These are phyloP conservation scores for Sphenodon punctatus DNA, from an alignment of 2,797 vertebrate genomes.

Conservation along the genomic window DNA sequence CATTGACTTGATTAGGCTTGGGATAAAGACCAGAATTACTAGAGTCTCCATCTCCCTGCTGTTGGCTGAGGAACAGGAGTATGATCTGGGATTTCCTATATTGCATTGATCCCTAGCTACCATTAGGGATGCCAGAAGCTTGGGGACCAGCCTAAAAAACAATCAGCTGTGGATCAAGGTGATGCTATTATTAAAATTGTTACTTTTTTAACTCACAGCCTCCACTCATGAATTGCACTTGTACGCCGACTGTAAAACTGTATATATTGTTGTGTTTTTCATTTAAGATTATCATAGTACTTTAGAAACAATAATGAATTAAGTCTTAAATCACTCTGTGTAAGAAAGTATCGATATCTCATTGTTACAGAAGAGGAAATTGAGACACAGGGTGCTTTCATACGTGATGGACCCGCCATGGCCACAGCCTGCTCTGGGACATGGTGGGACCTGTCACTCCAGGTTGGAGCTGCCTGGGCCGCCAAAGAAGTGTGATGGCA, in stretches of 20 bases:
- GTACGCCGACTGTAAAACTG: not conserved
- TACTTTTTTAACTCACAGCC: not conserved
- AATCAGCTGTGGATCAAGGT: not conserved
- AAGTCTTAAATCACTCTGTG: not conserved
- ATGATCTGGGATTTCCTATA: not conserved
- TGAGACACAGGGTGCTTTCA: too few relatives aligned
- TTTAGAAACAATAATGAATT: not conserved
- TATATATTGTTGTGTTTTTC: not conserved
- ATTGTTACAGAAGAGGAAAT: not conserved
- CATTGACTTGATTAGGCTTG: not conserved
- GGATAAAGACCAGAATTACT: not conserved
- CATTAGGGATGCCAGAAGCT: not conserved
- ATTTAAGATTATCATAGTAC: not conserved
- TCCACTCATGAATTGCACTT: not conserved
- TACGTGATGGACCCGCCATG: too few relatives aligned
- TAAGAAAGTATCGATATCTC: not conserved
- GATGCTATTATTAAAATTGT: too few relatives aligned
- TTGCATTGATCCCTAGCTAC: not conserved
- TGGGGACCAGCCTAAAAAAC: not conserved
- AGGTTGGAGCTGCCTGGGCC: too few relatives aligned
- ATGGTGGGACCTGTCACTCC: too few relatives aligned
- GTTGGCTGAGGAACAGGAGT: not conserved
- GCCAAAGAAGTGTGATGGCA: too few relatives aligned
- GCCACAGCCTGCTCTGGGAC: too few relatives aligned
- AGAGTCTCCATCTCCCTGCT: not conserved